phyloP scores from a whole-genome alignment of 1,140 invertebrate species.

The Heliothis subflexa region DNA sequence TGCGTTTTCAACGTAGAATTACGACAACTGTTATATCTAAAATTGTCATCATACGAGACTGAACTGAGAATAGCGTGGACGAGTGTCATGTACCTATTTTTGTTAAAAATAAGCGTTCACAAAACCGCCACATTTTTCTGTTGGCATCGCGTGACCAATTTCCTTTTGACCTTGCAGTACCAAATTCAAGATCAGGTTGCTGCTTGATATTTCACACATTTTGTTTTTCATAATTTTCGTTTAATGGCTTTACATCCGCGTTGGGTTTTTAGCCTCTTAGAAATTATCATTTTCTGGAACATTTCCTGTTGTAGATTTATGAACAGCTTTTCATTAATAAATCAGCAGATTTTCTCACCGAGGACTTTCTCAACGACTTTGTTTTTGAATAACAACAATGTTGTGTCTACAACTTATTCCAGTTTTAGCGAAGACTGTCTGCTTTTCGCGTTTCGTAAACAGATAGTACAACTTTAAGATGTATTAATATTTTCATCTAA shows the following conservation, averaged over 20 bases:
- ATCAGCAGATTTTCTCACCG: not conserved
- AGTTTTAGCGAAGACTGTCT: not conserved
- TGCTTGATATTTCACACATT: constrained; percentile 51
- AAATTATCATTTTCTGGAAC: constrained; percentile 9
- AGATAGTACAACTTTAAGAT: not conserved
- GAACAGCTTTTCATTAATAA: not conserved
- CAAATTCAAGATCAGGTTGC: constrained; percentile 62
- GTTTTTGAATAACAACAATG: constrained; percentile 21
- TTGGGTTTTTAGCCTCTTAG: not conserved
- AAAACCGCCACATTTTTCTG: constrained; percentile 65
- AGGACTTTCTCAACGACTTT: constrained; percentile 17
- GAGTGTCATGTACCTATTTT: constrained; percentile 64
- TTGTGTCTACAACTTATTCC: constrained; percentile 32
- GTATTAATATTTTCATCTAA: not conserved
- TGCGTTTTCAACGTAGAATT: constrained; percentile 6
- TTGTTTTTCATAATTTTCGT: constrained; percentile 40
- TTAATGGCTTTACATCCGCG: constrained; percentile 27
- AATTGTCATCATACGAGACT: constrained; percentile 44
- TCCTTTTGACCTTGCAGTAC: constrained; percentile 67
- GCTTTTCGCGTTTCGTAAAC: not conserved
- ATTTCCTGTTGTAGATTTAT: not conserved
- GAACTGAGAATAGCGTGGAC: constrained; percentile 63
- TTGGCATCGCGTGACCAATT: constrained; percentile 62
- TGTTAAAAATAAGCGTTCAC: constrained; percentile 71
- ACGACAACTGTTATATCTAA: constrained; percentile 32